Evolutionary conservation across 1,140 invertebrate species (phyloP).

Genomic region (Ips typographus): DNA sequence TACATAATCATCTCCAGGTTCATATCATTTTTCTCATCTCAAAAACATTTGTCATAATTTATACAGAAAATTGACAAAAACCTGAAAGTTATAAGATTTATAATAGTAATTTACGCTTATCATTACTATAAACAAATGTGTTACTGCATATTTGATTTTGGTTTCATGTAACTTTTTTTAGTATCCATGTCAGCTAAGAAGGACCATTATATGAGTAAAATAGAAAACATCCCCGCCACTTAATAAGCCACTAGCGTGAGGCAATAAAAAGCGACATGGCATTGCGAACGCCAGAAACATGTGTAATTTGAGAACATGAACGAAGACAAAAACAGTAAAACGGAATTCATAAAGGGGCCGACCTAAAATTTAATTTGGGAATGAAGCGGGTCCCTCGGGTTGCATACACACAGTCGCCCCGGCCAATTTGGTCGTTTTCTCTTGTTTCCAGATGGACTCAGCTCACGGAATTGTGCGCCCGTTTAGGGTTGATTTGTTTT

Average conservation of each 20-base stretch:
- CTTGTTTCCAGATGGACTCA: slow-evolving; percentile 15
- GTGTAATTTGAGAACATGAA: background rate
- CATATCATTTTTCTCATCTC: too few relatives aligned
- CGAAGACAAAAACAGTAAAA: slow-evolving; percentile 14
- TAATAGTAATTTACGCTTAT: too few relatives aligned
- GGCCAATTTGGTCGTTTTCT: slow-evolving; percentile 16
- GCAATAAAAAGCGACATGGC: background rate
- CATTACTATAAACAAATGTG: too few relatives aligned
- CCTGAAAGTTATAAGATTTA: too few relatives aligned
- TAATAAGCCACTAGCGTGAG: background rate
- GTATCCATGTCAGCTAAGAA: too few relatives aligned
- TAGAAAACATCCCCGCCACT: background rate
- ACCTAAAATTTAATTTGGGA: slow-evolving; percentile 28
- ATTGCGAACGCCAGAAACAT: background rate
- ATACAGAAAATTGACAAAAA: too few relatives aligned
- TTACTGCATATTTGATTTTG: too few relatives aligned
- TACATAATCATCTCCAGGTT: too few relatives aligned
- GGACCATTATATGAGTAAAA: background rate
- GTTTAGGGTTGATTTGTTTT: slow-evolving; percentile 28
- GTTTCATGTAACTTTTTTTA: too few relatives aligned
- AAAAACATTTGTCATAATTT: too few relatives aligned
- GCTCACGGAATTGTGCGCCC: slow-evolving; percentile 12
- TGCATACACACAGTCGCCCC: slow-evolving; percentile 6
- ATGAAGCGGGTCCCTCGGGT: slow-evolving; percentile 3
- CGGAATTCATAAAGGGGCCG: slow-evolving; percentile 25